Evolutionary conservation across 1,140 invertebrate species (phyloP).

Genomic region (Drosophila asahinai): DNA sequence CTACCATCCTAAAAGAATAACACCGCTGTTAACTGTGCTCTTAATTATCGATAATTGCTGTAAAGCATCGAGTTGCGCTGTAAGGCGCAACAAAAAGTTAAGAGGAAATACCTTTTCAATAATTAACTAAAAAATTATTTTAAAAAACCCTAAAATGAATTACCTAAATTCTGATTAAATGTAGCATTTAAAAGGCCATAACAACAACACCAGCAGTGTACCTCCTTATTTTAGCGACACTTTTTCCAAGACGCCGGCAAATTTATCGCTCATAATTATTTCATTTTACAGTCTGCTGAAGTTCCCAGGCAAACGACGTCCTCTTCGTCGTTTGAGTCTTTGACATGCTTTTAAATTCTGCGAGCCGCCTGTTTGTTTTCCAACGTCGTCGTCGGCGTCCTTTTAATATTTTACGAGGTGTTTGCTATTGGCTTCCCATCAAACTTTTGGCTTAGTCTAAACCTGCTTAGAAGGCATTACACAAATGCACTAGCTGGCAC

Average conservation of each 20-base stretch:
- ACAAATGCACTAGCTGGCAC: conserved; percentile 75
- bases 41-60: no score
- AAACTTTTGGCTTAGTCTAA: conserved; percentile 43
- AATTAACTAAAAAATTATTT: no score
- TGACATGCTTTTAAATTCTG: conserved; percentile 46
- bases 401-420: conserved; percentile 52
- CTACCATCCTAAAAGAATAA: no score
- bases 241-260: conserved; percentile 65
- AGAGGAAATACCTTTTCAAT: no score
- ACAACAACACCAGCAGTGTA: neutral
- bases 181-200: neutral
- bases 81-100: no score
- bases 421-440: conserved; percentile 59
- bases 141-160: no score
- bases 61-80: no score
- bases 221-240: conserved; percentile 54
- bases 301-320: conserved; percentile 75
- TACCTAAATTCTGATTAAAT: no score
- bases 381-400: neutral
- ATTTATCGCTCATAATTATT: conserved; percentile 81
- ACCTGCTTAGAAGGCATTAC: conserved; percentile 75
- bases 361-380: conserved; percentile 39
- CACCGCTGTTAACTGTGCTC: no score
- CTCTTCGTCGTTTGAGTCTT: conserved; percentile 23
- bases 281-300: conserved; percentile 82